Base-by-base conservation (phyloP, 92 coral and sea anemone species). In the Nematostella vectensis region DNA sequence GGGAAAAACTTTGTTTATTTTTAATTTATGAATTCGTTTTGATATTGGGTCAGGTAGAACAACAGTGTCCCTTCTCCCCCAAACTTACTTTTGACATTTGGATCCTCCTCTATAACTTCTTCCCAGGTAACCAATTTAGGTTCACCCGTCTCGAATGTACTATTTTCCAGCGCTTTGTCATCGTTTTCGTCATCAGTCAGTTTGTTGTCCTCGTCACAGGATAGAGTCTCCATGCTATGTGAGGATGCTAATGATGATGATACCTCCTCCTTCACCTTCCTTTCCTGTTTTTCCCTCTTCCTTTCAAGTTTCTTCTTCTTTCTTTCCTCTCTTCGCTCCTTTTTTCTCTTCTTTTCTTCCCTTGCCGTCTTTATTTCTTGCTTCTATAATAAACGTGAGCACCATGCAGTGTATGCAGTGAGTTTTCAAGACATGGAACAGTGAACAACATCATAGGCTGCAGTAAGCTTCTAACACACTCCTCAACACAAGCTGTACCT, bases 91-190 rank as follows among this genome's bases (percentile, higher is more conserved):
- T 33, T 33, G 40, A 33, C 15, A 33, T 33, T 15, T 6, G 51
- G 51, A 45, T 45, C 51, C 51, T 45, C 51, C 23, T 45, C 51
- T 9, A 45, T 17, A 45, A 45, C 23, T 45, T 45, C 11, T 17
- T 45, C 51, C 51, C 51, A 45, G 12, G 21, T 17, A 11, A 45
- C 51, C 21, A 45, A 4, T 17, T 45, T 22, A 10, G 51, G 17
- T 10, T 8, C 51, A 10, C 18, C 18, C 12, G 51, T 19, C 9
- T 8, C 18, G 23, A 10, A 6, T 4, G 4, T 45, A 22, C 21
- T 4, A 4, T 45, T 45, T 45, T n/a, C n/a, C n/a, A n/a, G n/a
- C n/a, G n/a, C n/a, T n/a, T n/a, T n/a, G n/a, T 6, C 51, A 6
- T 19, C 23, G 17, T 19, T 22, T 19, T 45, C 51, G 4, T 45